These are phyloP conservation scores for Mystacides longicornis DNA, from an alignment of 2,888 invertebrate genomes.

Conservation along the genomic window DNA sequence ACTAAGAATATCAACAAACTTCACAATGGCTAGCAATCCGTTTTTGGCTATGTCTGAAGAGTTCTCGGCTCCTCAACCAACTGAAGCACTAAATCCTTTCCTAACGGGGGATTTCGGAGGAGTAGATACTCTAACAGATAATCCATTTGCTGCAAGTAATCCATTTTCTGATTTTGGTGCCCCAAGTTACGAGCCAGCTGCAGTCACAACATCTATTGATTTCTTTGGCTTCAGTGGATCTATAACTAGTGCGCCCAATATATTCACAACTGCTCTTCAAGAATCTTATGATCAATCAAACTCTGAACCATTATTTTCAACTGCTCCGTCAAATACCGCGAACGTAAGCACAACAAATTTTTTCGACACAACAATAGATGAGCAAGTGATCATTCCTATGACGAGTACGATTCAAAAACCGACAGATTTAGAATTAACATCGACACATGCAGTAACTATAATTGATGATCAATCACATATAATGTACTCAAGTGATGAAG, in stretches of 20 bases:
- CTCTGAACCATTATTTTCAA: slow-evolving; percentile 23
- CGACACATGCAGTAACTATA: slow-evolving; percentile 31
- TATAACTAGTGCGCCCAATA: slow-evolving; percentile 32
- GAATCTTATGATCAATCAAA: slow-evolving; percentile 19
- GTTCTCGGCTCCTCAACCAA: slow-evolving; percentile 43
- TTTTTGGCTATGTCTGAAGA: slow-evolving; percentile 70
- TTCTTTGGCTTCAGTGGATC: slow-evolving; percentile 40
- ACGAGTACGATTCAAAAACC: slow-evolving; percentile 32
- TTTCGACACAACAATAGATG: slow-evolving; percentile 22
- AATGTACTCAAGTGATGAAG: slow-evolving; percentile 30
- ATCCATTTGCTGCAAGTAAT: slow-evolving; percentile 67
- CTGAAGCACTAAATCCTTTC: slow-evolving; percentile 60
- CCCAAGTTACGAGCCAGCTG: slow-evolving; percentile 36
- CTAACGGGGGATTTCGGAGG: slow-evolving; percentile 47
- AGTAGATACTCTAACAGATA: slow-evolving; percentile 41
- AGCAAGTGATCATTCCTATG: slow-evolving; percentile 14
- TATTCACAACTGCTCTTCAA: slow-evolving; percentile 23
- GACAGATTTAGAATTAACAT: slow-evolving; percentile 37
- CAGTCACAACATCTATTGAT: slow-evolving; percentile 38
- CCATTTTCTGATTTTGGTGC: slow-evolving; percentile 58
- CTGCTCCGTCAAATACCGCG: slow-evolving; percentile 14
- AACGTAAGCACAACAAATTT: slow-evolving; percentile 18
- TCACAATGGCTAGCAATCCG: slow-evolving; percentile 66
- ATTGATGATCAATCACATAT: slow-evolving; percentile 27
- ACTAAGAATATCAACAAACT: slow-evolving; percentile 24